Percentiles rank a stretch among this genome's conserved stretches.
phyloP scores from a whole-genome alignment of 1,140 invertebrate species.

The Zaprionus ghesquierei region DNA sequence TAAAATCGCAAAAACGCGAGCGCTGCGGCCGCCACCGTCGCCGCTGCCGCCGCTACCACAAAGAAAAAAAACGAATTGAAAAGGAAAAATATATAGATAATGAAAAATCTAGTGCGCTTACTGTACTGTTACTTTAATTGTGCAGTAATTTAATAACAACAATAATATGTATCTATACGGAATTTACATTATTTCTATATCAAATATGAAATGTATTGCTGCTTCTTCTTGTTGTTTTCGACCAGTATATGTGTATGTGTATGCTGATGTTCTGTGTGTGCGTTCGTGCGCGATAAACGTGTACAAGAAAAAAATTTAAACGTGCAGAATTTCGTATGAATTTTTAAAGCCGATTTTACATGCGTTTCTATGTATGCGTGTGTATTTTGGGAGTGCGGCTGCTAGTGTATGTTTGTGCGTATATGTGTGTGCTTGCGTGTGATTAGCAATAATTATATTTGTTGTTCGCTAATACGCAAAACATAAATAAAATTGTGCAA shows the following conservation, averaged over 20 bases:
- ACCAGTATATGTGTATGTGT: conserved; percentile 40
- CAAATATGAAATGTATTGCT: conserved; percentile 36
- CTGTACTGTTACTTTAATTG: conserved; percentile 38
- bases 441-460: conserved; percentile 44
- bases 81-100: conserved; percentile 47
- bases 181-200: conserved; percentile 14
- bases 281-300: conserved; percentile 65
- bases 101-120: conserved; percentile 49
- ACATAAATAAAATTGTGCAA: conserved; percentile 76
- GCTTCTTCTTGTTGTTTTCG: conserved; percentile 54
- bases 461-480: conserved; percentile 51
- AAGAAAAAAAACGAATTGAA: conserved; percentile 53
- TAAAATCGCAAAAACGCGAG: conserved; percentile 66
- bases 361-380: conserved; percentile 11
- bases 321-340: conserved; percentile 70
- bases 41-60: conserved; percentile 55
- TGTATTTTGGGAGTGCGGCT: conserved; percentile 4
- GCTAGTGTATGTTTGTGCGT: conserved; percentile 6
- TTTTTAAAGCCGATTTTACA: conserved; percentile 67
- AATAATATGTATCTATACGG: conserved; percentile 35
- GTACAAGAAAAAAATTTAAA: conserved; percentile 75
- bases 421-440: conserved; percentile 28
- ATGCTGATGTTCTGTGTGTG: conserved; percentile 35
- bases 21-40: conserved; percentile 54
- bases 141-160: conserved; percentile 55